phyloP scores from a whole-genome alignment of 2,888 invertebrate genomes.

The Eristalinus sepulchralis region DNA sequence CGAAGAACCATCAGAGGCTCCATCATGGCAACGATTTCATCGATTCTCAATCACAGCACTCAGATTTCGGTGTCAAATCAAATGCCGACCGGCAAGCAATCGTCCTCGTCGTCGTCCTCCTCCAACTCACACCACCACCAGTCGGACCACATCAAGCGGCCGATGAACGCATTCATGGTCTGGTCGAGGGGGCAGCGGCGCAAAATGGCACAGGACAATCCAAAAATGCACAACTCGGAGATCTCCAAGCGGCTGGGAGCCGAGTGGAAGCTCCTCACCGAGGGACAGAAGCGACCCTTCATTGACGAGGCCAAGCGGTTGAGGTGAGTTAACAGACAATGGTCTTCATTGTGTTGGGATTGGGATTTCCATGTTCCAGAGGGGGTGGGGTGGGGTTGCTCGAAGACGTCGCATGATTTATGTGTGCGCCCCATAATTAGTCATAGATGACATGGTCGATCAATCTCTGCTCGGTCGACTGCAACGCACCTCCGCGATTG shows the following conservation, averaged over 20 bases:
- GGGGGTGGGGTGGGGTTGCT: constrained; percentile 10
- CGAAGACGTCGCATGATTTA: constrained; percentile 42
- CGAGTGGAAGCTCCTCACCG: constrained; percentile 95
- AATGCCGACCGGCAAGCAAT: constrained; percentile 55
- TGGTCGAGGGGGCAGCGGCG: constrained; percentile 96
- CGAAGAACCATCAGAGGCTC: background rate
- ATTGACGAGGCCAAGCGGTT: constrained; percentile 97
- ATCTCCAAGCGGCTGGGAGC: constrained; percentile 94
- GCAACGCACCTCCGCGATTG: background rate
- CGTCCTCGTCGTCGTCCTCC: constrained; percentile 53
- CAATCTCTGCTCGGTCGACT: background rate
- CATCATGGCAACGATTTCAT: constrained; percentile 72
- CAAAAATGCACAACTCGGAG: constrained; percentile 95
- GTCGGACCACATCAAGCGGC: constrained; percentile 93
- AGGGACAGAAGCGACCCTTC: constrained; percentile 95
- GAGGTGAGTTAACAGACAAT: constrained; percentile 82
- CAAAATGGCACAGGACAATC: constrained; percentile 96
- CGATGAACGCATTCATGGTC: constrained; percentile 99
- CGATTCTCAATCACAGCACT: constrained; percentile 66
- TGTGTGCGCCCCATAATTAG: constrained; percentile 22
- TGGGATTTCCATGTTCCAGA: background rate
- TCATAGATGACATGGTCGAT: constrained; percentile 13
- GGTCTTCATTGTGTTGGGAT: constrained; percentile 20
- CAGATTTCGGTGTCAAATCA: constrained; percentile 50
- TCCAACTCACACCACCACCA: constrained; percentile 73